Conservation (phyloP, 2,888 invertebrate genomes). For the Epirrita christyi region DNA sequence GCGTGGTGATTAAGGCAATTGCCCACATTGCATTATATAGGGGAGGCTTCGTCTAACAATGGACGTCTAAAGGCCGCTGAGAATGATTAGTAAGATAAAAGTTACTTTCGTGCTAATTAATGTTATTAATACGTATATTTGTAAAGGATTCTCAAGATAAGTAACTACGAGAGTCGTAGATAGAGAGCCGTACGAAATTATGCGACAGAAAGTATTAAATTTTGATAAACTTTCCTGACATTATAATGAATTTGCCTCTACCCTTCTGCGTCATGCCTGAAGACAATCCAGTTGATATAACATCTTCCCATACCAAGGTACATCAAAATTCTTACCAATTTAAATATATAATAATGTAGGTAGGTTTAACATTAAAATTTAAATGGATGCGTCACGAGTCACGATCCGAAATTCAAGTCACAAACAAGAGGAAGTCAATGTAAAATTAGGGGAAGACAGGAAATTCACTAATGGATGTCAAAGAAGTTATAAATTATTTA, state of each 20-base stretch:
- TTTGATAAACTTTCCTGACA: too few relatives aligned
- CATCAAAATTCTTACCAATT: too few relatives aligned
- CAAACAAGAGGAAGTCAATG: slow-evolving; percentile 43
- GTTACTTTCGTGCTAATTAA: neutral
- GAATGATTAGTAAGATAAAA: neutral
- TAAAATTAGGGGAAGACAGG: slow-evolving; percentile 48
- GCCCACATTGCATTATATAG: too few relatives aligned
- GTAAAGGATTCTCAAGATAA: too few relatives aligned
- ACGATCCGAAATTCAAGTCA: slow-evolving; percentile 34
- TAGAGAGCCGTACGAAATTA: neutral
- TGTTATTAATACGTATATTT: too few relatives aligned
- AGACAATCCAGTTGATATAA: too few relatives aligned
- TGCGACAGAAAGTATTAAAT: neutral
- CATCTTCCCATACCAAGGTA: too few relatives aligned
- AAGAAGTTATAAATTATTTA: slow-evolving; percentile 45
- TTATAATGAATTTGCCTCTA: too few relatives aligned
- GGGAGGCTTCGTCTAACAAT: too few relatives aligned
- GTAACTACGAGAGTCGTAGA: neutral
- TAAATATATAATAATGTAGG: neutral
- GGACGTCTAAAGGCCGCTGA: too few relatives aligned
- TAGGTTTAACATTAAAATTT: slow-evolving; percentile 8
- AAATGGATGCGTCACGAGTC: neutral
- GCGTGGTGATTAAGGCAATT: too few relatives aligned
- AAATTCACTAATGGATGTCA: slow-evolving; percentile 61
- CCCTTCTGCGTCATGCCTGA: too few relatives aligned